Conservation (phyloP, 2,113 vertebrate genomes). For the Amphiprion percula region DNA sequence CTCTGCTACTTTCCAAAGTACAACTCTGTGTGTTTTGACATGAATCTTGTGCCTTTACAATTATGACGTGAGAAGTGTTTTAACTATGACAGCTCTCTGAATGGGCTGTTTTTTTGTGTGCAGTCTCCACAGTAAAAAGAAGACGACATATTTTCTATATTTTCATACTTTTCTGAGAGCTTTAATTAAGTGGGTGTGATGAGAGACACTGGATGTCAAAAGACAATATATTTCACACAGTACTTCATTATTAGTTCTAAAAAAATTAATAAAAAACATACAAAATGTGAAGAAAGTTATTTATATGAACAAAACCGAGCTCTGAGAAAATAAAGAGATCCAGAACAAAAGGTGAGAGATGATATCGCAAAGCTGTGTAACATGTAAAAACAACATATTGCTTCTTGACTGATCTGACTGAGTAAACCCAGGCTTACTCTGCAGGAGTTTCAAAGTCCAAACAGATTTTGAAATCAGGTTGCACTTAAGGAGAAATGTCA, state of each 20-base stretch:
- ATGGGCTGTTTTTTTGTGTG: background rate
- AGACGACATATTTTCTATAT: no score
- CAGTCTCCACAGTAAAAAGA: background rate
- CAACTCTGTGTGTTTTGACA: conserved; percentile 31
- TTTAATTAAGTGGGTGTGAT: conserved; percentile 8
- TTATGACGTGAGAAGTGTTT: background rate
- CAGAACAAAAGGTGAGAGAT: no score
- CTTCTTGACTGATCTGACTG: no score
- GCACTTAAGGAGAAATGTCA: no score
- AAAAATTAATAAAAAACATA: background rate
- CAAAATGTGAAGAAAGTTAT: background rate
- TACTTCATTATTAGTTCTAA: background rate
- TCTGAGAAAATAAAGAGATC: no score
- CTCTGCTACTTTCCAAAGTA: no score
- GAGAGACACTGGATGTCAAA: background rate
- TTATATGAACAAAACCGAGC: background rate
- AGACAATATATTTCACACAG: background rate
- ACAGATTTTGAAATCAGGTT: no score
- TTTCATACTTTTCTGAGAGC: background rate
- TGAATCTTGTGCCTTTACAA: background rate
- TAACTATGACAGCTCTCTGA: conserved; percentile 8
- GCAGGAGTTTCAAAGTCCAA: no score
- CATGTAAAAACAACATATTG: no score
- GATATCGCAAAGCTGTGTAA: no score
- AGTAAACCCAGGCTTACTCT: no score